Evolutionary conservation across 2,888 invertebrate species (phyloP).

Genomic region (Ariolimax columbianus): DNA sequence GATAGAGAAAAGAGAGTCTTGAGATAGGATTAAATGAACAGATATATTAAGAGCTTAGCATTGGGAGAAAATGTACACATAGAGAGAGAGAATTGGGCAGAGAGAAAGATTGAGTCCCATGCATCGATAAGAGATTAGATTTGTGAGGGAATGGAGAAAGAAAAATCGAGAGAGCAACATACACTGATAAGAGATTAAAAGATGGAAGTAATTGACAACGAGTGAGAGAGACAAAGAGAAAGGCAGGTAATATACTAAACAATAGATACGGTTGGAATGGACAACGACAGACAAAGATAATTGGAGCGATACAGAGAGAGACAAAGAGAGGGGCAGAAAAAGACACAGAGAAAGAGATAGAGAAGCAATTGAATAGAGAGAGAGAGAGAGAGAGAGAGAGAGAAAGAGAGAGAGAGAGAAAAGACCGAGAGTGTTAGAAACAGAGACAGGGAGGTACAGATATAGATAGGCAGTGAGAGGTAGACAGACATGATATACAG

Average conservation of each 20-base stretch:
- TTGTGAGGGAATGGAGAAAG: too few species aligned
- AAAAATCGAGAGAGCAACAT: too few species aligned
- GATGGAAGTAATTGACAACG: too few species aligned
- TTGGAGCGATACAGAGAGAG: background rate
- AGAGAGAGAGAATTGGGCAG: conserved; percentile 20
- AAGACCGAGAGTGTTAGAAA: background rate
- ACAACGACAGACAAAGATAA: background rate
- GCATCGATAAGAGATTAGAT: too few species aligned
- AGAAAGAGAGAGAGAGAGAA: conserved; percentile 11
- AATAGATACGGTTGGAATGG: background rate
- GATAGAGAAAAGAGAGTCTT: too few species aligned
- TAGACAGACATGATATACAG: too few species aligned
- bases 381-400: background rate
- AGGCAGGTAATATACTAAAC: background rate
- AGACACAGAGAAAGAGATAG: background rate
- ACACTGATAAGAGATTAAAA: too few species aligned
- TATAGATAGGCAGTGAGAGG: too few species aligned
- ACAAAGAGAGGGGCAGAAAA: conserved; percentile 1
- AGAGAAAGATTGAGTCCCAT: background rate
- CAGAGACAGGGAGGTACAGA: background rate
- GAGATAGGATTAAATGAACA: too few species aligned
- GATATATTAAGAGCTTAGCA: too few species aligned
- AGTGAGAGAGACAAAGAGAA: background rate
- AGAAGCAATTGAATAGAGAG: background rate
- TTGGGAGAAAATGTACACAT: too few species aligned